A percentile compares a stretch with the other conserved stretches of the same genome.
Conservation (phyloP, 2,888 invertebrate genomes). For the Epirrhoe alternata region DNA sequence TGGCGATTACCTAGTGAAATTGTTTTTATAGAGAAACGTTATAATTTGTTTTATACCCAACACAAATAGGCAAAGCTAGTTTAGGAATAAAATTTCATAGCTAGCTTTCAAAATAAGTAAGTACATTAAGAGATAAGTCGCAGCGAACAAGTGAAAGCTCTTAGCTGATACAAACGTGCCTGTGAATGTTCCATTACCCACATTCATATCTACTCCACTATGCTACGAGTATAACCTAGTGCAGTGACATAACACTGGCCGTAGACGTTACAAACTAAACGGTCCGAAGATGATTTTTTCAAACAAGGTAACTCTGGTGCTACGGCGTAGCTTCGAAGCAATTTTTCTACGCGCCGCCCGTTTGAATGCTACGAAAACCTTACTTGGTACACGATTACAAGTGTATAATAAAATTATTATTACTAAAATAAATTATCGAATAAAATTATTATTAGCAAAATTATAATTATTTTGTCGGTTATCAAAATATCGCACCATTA, state of each 20-base stretch:
- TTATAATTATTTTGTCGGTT: background rate
- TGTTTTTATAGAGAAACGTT: no score
- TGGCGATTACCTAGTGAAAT: no score
- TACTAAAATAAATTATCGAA: background rate
- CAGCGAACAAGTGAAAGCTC: slow-evolving; percentile 27
- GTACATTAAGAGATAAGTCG: slow-evolving; percentile 24
- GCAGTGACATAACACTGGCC: background rate
- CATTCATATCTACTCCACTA: slow-evolving; percentile 9
- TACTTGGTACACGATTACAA: background rate
- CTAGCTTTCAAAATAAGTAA: slow-evolving; percentile 24
- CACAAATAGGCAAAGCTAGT: slow-evolving; percentile 6
- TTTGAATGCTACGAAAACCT: background rate
- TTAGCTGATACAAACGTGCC: slow-evolving; percentile 25
- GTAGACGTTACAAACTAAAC: background rate
- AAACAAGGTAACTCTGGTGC: background rate
- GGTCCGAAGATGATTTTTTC: background rate
- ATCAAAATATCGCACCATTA: slow-evolving; percentile 27
- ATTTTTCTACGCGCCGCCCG: background rate
- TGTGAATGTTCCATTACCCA: slow-evolving; percentile 17
- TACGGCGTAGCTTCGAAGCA: background rate
- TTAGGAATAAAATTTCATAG: slow-evolving; percentile 13
- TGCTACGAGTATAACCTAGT: background rate
- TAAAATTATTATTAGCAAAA: background rate
- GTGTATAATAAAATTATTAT: background rate
- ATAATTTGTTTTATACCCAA: background rate